phyloP scores from a whole-genome alignment of 2,113 vertebrate genomes.

The Sturnira hondurensis region DNA sequence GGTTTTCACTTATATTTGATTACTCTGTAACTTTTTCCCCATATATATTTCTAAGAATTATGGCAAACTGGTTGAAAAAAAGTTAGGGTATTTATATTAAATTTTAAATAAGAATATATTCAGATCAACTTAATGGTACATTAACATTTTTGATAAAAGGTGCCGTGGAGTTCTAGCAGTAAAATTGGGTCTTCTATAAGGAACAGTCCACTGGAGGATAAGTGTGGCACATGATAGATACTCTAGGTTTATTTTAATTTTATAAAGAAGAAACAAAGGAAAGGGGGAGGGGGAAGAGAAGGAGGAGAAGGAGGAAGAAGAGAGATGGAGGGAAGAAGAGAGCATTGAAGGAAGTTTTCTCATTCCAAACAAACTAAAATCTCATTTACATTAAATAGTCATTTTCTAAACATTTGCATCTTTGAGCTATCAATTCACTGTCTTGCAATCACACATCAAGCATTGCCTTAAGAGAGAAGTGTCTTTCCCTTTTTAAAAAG shows the following conservation, averaged over 20 bases:
- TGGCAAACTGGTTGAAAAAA: neutral
- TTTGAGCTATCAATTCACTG: neutral
- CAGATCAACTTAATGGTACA: neutral
- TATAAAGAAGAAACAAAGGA: neutral
- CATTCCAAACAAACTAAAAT: slow-evolving; percentile 10
- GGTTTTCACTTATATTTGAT: neutral
- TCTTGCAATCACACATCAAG: neutral
- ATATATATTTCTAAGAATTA: neutral
- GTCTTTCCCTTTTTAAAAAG: neutral
- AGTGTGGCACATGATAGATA: neutral
- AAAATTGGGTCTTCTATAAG: neutral
- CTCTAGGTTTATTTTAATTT: neutral
- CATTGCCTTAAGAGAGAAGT: neutral
- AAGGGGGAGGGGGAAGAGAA: neutral
- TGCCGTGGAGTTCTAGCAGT: neutral
- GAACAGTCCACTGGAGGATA: neutral
- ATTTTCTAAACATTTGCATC: slow-evolving; percentile 4
- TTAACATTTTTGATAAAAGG: neutral
- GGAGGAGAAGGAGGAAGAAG: neutral
- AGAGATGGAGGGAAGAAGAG: neutral
- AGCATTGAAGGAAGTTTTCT: neutral
- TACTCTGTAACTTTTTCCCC: neutral
- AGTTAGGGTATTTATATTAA: neutral
- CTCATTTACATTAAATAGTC: neutral
- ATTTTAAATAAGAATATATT: neutral